Evolutionary conservation across 2,888 invertebrate species (phyloP), one percentile per base, ranked within the genome.

Genomic region (Microdon myrmicae): DNA sequence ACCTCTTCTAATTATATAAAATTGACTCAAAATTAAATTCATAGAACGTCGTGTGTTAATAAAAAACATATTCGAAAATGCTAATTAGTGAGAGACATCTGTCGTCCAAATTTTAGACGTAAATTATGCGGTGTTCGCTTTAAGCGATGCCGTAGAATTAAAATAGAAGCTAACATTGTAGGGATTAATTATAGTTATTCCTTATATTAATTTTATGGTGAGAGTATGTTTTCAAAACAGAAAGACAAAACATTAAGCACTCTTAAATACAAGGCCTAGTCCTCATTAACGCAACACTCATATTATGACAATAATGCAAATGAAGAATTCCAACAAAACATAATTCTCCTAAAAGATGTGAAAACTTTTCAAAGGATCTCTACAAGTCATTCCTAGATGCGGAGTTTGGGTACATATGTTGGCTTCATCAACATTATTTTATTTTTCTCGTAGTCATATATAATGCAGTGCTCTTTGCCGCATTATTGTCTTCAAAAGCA

Each of bases 401-500:
- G 37, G 29, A 56, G 41, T 53, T 49, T 44, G 45, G 47, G 23
- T 56, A 51, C 49, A 56, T 39, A 45, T 41, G 47, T 45, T 55
- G 41, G 56, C 41, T 47, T 58, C 58, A 47, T 51, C 41, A 51
- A 47, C 43, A 54, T 51, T 22, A 43, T 25, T 47, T n/a, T n/a
- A n/a, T 20, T 55, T 55, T 51, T 41, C 10, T 10, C 14, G 12
- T 38, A 23, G 58, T 47, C 45, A 44, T 49, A 56, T 49, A 61
- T 61, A 45, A 61, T 61, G 56, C 49, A 56, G 61, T 45, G 39
- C 37, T 61, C 56, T 64, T 58, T 58, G 51, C 51, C 51, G 58
- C 58, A 64, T 64, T 64, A 58, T 64, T 64, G 51, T 64, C 43
- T 41, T 53, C 51, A 58, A 64, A 64, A 64, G 58, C 41, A 58